Percentiles rank a stretch among this genome's conserved stretches.
phyloP scores from a whole-genome alignment of 2,797 vertebrate species.

The Hyperoplus immaculatus region DNA sequence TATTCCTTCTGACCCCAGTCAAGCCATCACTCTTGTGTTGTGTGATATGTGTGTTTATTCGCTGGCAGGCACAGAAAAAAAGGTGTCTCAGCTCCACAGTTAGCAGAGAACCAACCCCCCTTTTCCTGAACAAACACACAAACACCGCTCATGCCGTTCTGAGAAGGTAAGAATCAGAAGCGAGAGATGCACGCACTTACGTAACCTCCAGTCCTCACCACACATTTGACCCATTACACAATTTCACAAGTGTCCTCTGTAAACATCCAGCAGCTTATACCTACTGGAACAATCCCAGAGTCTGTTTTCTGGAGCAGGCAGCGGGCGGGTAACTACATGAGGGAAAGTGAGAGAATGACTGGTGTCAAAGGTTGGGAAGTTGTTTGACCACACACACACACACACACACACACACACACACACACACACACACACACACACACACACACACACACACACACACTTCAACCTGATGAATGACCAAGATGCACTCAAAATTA shows the following conservation, averaged over 20 bases:
- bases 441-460: background rate
- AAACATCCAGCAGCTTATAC: conserved; percentile 50
- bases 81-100: conserved; percentile 63
- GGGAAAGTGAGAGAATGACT: conserved; percentile 32
- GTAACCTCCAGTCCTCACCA: conserved; percentile 66
- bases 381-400: background rate
- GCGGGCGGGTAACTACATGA: conserved; percentile 11
- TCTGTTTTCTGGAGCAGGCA: conserved; percentile 33
- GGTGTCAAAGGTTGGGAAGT: conserved; percentile 30
- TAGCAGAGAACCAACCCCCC: conserved; percentile 54
- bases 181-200: conserved; percentile 68
- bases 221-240: conserved; percentile 74
- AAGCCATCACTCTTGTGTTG: conserved; percentile 41
- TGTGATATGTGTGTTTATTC: conserved; percentile 60
- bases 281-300: conserved; percentile 46
- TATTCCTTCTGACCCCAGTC: too few species aligned
- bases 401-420: background rate
- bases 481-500: background rate
- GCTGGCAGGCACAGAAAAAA: conserved; percentile 50
- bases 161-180: conserved; percentile 76
- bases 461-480: conserved; percentile 5
- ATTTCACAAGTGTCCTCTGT: conserved; percentile 68
- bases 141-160: conserved; percentile 55
- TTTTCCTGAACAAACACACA: conserved; percentile 56
- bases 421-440: too few species aligned